These are phyloP conservation scores for Asteroscopus sphinx DNA, from an alignment of 2,888 invertebrate species.

Conservation along the genomic window DNA sequence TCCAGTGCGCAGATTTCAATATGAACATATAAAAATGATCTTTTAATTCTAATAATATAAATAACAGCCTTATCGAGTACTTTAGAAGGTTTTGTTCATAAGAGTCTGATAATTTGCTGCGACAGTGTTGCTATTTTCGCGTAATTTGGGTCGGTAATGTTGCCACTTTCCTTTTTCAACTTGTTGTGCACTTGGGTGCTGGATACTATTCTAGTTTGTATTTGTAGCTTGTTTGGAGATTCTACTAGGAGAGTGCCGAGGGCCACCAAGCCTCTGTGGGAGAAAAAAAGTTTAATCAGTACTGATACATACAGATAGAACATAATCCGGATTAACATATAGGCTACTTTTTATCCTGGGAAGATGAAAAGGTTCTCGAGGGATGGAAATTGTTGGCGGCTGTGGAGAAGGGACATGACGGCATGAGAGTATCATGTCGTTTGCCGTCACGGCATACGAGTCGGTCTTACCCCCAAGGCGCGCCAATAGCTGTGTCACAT, in stretches of 20 bases:
- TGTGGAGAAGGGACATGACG: no score
- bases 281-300: constrained; percentile 4
- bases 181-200: constrained; percentile 75
- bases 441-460: no score
- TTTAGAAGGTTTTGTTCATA: constrained; percentile 68
- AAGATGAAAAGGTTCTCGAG: no score
- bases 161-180: constrained; percentile 77
- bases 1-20: constrained; percentile 27
- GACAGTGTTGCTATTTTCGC: constrained; percentile 80
- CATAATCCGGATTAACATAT: no score
- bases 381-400: no score
- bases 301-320: no score
- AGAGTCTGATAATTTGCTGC: constrained; percentile 81
- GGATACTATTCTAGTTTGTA: constrained; percentile 81
- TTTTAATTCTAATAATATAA: constrained; percentile 57
- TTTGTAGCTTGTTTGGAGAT: constrained; percentile 78
- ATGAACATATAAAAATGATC: constrained; percentile 50
- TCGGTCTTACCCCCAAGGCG: no score
- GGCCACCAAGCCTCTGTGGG: constrained; percentile 92
- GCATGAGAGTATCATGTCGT: no score
- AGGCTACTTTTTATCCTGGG: no score
- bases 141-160: constrained; percentile 70
- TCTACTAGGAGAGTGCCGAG: constrained; percentile 92
- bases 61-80: constrained; percentile 60
- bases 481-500: no score